These are phyloP conservation scores for Myotis planiceps DNA, from an alignment of 2,797 vertebrate genomes.

Conservation along the genomic window DNA sequence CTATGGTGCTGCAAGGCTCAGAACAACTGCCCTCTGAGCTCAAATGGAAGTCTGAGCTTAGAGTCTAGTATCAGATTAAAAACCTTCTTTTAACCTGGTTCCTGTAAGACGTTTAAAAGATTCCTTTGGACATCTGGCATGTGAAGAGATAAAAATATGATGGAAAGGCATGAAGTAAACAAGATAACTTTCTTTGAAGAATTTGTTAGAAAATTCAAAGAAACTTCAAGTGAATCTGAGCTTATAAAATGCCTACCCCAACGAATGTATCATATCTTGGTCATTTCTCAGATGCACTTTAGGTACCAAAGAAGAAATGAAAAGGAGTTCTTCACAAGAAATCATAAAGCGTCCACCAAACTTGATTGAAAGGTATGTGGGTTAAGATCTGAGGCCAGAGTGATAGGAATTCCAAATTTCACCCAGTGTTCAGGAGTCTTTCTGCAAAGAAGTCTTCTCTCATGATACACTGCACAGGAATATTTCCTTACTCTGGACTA, in stretches of 20 bases:
- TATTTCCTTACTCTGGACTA: not conserved
- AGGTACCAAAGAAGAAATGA: not conserved
- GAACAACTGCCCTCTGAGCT: not conserved
- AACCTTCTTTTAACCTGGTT: constrained; percentile 40
- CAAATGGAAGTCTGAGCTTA: constrained; percentile 29
- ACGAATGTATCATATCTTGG: not conserved
- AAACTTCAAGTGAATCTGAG: not conserved
- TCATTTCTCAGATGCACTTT: not conserved
- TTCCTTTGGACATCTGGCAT: not conserved
- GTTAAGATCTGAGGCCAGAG: not conserved
- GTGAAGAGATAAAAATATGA: constrained; percentile 24
- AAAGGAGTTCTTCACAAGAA: not conserved
- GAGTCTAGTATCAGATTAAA: not conserved
- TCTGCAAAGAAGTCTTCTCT: not conserved
- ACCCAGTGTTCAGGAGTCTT: not conserved
- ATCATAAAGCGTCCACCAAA: not conserved
- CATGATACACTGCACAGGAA: not conserved
- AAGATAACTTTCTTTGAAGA: constrained; percentile 58
- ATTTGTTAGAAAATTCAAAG: constrained; percentile 50
- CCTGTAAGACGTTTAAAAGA: constrained; percentile 5
- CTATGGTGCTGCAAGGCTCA: not conserved
- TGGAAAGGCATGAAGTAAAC: constrained; percentile 56
- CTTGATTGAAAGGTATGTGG: not conserved
- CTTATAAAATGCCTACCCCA: not conserved
- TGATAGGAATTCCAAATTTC: not conserved